These are phyloP conservation scores for Probosciger aterrimus DNA, from an alignment of 2,113 vertebrate genomes.

Conservation along the genomic window DNA sequence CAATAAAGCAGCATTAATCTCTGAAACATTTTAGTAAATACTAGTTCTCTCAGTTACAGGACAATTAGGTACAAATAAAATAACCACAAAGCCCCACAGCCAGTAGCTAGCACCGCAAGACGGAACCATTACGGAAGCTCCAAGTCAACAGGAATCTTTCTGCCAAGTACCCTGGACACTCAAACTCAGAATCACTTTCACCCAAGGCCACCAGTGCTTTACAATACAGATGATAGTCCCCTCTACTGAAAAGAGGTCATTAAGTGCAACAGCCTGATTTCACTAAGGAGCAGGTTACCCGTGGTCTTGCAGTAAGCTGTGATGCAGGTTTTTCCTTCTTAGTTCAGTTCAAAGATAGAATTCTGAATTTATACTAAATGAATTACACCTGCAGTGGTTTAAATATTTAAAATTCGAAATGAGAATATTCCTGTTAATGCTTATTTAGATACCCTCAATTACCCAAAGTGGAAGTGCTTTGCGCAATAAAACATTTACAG, in stretches of 20 bases:
- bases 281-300: no score
- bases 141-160: neutral
- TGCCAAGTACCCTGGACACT: fast-evolving
- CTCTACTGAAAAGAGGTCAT: no score
- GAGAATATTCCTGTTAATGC: fast-evolving
- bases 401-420: neutral
- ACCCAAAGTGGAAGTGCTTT: fast-evolving
- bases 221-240: fast-evolving
- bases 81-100: neutral
- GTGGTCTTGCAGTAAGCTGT: neutral
- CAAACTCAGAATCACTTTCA: neutral
- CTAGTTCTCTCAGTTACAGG: neutral
- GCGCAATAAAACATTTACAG: fast-evolving
- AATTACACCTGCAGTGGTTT: fast-evolving
- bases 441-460: fast-evolving
- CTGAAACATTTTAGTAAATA: neutral
- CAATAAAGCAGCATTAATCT: neutral
- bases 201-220: neutral
- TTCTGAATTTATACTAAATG: neutral
- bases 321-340: neutral
- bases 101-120: neutral
- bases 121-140: fast-evolving
- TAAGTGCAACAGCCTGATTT: fast-evolving
- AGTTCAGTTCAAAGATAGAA: neutral
- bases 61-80: neutral